A percentile compares a stretch with the other conserved stretches of the same genome.
Evolutionary conservation across 2,888 invertebrate species (phyloP).

Genomic region (Branchinecta sandiegonensis): DNA sequence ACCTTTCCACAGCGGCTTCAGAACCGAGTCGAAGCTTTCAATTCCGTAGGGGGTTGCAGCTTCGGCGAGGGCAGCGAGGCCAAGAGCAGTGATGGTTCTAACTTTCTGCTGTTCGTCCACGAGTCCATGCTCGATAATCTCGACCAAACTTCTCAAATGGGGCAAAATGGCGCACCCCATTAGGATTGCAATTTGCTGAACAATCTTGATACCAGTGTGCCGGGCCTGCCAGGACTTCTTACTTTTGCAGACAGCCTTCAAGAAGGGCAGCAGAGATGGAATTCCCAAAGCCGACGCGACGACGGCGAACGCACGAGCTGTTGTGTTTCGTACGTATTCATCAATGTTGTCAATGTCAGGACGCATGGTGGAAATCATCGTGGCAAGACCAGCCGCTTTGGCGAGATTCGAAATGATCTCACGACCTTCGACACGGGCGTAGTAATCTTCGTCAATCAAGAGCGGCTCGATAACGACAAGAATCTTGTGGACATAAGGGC

Average conservation of each 20-base stretch:
- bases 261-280: slow-evolving; percentile 87
- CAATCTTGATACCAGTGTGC: slow-evolving; percentile 99
- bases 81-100: slow-evolving; percentile 93
- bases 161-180: slow-evolving; percentile 99
- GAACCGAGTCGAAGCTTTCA: slow-evolving; percentile 97
- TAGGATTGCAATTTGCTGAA: slow-evolving; percentile 97
- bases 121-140: slow-evolving; percentile 96
- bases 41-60: slow-evolving; percentile 99
- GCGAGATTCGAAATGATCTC: slow-evolving; percentile 98
- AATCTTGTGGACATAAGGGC: slow-evolving; percentile 99
- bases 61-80: slow-evolving; percentile 94
- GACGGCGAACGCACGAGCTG: slow-evolving; percentile 98
- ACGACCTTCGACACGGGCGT: slow-evolving; percentile 96
- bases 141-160: slow-evolving; percentile 91
- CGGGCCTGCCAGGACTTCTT: slow-evolving; percentile 98
- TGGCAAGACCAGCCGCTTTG: slow-evolving; percentile 96
- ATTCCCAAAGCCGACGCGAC: slow-evolving; percentile 98
- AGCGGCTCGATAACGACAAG: slow-evolving; percentile 97
- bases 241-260: slow-evolving; percentile 95
- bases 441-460: slow-evolving; percentile 98
- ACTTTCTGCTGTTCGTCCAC: slow-evolving; percentile 97
- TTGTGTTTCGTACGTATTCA: slow-evolving; percentile 95
- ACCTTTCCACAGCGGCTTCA: slow-evolving; percentile 99
- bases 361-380: slow-evolving; percentile 99
- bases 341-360: slow-evolving; percentile 99